A percentile compares a stretch with the other conserved stretches of the same genome.
Evolutionary conservation across 2,888 invertebrate species (phyloP).

Genomic region (Polietes domitor): DNA sequence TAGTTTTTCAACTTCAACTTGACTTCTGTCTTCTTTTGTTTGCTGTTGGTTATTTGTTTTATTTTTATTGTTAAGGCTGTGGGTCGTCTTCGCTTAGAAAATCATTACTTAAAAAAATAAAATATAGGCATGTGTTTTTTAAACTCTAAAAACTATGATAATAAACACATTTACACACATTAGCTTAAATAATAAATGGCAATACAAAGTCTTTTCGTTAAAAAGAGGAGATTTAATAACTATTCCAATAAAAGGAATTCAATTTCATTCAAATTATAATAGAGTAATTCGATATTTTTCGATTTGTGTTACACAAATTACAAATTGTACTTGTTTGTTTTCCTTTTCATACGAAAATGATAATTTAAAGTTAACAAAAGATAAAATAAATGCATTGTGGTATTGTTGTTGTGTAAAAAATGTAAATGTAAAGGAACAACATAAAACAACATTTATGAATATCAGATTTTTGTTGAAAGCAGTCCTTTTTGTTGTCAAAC

Average conservation of each 20-base stretch:
- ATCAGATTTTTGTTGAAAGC: slow-evolving; percentile 24
- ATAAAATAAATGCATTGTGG: slow-evolving; percentile 12
- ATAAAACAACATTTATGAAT: not conserved
- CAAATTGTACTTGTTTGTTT: slow-evolving; percentile 72
- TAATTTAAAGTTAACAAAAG: not conserved
- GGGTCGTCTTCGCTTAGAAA: slow-evolving; percentile 5
- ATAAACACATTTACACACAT: slow-evolving; percentile 33
- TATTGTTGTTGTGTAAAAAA: slow-evolving; percentile 8
- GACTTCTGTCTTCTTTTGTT: not conserved
- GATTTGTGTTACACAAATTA: slow-evolving; percentile 67
- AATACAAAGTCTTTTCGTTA: slow-evolving; percentile 69
- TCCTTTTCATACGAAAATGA: slow-evolving; percentile 61
- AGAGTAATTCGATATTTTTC: slow-evolving; percentile 24
- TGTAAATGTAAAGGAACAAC: slow-evolving; percentile 15
- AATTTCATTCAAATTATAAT: slow-evolving; percentile 53
- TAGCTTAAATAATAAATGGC: slow-evolving; percentile 63
- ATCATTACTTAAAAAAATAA: slow-evolving; percentile 28
- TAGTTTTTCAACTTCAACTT: slow-evolving; percentile 27
- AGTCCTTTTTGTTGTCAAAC: slow-evolving; percentile 25
- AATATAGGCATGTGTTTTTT: not conserved
- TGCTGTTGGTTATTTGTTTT: slow-evolving; percentile 8
- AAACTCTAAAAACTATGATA: not conserved
- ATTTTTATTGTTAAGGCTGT: slow-evolving; percentile 48
- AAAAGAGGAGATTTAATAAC: slow-evolving; percentile 57
- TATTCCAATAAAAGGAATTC: slow-evolving; percentile 41